Base-by-base conservation (phyloP, 2,888 invertebrate genomes). In the Nipponacmea schrenckii region DNA sequence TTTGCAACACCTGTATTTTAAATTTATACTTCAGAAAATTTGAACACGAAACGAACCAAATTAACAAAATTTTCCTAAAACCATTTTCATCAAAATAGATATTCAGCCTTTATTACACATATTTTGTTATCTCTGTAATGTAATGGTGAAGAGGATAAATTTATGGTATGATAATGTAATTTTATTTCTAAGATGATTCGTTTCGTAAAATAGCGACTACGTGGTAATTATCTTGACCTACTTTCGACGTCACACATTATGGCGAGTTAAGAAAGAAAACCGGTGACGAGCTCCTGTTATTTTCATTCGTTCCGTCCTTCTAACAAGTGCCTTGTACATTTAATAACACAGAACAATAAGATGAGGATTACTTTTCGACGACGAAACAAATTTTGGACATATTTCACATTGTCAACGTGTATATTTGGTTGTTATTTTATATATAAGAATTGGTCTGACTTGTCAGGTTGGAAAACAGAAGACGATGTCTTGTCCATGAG, bases 401-500 rank as follows among this genome's bases (percentile, higher is more conserved):
- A 56, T 56, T 15, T 56, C 12, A 24, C 56, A 24, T 20, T 14
- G 56, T 24, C 56, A 56, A 24, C 56, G 20, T 56, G n/a, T 24
- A 20, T 56, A 20, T 56, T 56, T 24, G 56, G 56, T 56, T 56
- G 56, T 24, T 56, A 56, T 24, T 56, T 56, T 56, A 20, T 56
- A 24, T 56, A 56, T 20, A 56, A 24, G 24, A 56, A 56, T 56
- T 56, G 56, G 56, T 56, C 20, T 24, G 56, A 56, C 56, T 56
- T 56, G 10, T 24, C 56, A 24, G 20, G 14, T 24, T 56, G 62
- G 62, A 20, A 62, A 68, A 62, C 62, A 62, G 26, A 68, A 24
- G 44, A 44, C 64, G 45, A 24, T 26, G 20, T 69, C 24, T 24
- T 56, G 14, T 56, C 56, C 56, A 20, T 70, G 17, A 64, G 70